Base-by-base conservation (phyloP, 2,113 vertebrate genomes). In the Grantiella picta region DNA sequence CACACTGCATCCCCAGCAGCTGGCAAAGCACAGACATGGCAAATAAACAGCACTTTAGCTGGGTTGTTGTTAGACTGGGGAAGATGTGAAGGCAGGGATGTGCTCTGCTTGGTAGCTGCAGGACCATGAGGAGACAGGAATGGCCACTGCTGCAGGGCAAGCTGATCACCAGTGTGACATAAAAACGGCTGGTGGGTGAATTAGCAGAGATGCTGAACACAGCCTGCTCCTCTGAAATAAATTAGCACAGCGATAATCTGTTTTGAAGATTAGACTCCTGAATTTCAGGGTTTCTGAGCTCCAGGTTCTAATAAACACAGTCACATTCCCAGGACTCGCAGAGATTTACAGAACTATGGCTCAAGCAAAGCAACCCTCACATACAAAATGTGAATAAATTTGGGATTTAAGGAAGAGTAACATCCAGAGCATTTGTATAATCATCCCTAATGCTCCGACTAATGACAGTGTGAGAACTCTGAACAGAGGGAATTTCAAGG, bases 401-500 rank as follows among this genome's bases (percentile, higher is more conserved):
- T 95, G 95, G 81, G 95, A 96, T 96, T 94, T 96, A 97, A 96
- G 95, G 93, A 97, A 94, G 94, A 95, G 94, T 92, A 94, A 93
- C 84, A 92, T 94, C 86, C 79, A 91, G 91, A 96, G 95, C 97
- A 94, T 96, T 97, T 96, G 92, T 97, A 96, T 94, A 97, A 97
- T 96, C 97, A 96, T 91, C 90, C 83, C 89, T 97, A 97, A 95
- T 87, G 95, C 91, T 59, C 61, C 40, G 4, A 83, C 95, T 98
- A 98, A 98, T 96, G 97, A 96, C 86, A 95, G 86, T 96, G 73
- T 84, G 86, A 97, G 96, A 95, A 95, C 95, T 97, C 54, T 27
- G 96, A 97, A 97, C 96, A 96, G 94, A 97, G 96, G 97, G 97
- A 97, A 97, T 98, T 97, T 97, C 97, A 98, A 98, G 98, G 98